Evolutionary conservation across 2,888 invertebrate genomes (phyloP), one percentile per base, ranked within the genome.

Genomic region (Phasia obesa): DNA sequence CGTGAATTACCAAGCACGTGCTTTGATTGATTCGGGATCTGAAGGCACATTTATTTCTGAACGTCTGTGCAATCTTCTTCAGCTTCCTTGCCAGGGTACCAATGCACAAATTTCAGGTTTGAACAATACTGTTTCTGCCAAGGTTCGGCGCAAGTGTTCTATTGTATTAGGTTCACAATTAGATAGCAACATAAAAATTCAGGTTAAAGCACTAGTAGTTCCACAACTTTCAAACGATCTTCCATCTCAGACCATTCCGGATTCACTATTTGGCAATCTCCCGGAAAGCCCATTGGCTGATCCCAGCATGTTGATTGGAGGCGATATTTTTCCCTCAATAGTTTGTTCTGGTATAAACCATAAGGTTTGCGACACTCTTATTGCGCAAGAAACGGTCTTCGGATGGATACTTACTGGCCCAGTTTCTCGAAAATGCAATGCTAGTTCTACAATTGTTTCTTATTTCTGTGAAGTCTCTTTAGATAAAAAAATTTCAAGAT

Each of bases 41-140:
- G 80, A 80, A 47, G 74, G 53, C 1, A 67, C 74, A 5, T 69
- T 80, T 31, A 62, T 74, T 38, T 69, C 74, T 0, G 74, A 74
- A 6, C 51, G 62, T 0, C 9, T 79, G 9, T 57, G 35, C 2
- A 57, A 60, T 27, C 38, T 57, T 0, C 5, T 74, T 2, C 38
- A 51, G 17, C 27, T 74, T 19, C 62, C 62, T 6, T 23, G 13
- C 15, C 15, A 38, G 31, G 1, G 11, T 11, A 13, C 38, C 11
- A 38, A 38, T 38, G 38, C 38, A 11, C 38, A 13, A 38, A 38
- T 38, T 38, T 5, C 13, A 13, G 38, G 38, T 38, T 38, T 38
- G 38, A 81, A 81, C 42, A 59, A 59, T 19, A 4, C 75, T 0
- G 17, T 70, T 27, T 27, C 73, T n/a, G 73, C 67, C 2, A 9